Evolutionary conservation across 2,797 vertebrate species (phyloP), one percentile per base, ranked within the genome.

Genomic region (Notoglanidium macrostoma): DNA sequence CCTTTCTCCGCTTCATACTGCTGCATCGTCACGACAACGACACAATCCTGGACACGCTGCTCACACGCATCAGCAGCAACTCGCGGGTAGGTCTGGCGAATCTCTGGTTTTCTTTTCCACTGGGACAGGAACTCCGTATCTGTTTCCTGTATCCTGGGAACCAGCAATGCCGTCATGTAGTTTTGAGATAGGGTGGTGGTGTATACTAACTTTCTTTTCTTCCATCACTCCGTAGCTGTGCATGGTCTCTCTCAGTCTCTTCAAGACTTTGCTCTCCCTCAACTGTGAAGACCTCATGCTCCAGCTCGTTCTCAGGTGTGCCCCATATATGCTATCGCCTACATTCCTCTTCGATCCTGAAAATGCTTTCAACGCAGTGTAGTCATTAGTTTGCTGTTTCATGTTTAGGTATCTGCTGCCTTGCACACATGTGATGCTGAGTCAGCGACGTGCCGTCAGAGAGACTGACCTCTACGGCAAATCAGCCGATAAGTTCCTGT

Each of bases 211-310:
- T 87, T 91, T 61, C 88, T 77, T 77, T 84, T 12, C 79, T 46
- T 72, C 49, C 86, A 5, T 90, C 19, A 65, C 68, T 86, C 77
- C 80, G 17, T 88, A 97, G 96, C 95, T 97, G 85, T 99, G 98
- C 93, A 99, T 99, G 98, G 98, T 99, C 35, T 99, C 98, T 0
- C 92, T 99, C 91, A 97, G 98, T 93, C 97, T 99, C 89, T 99
- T 99, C 95, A 96, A 96, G 94, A 99, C 98, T 76, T 96, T 99
- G 81, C 96, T 99, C 89, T 97, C 97, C 89, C 96, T 99, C 92
- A 97, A 97, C 95, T 99, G 98, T 83, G 98, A 99, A 94, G 98
- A 99, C 21, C 93, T 99, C 91, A 95, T 99, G 96, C 96, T 99
- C 90, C 98, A 99, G 96, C 96, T 99, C 68, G 95, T 99, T 95